Evolutionary conservation across 2,797 vertebrate species (phyloP).

Genomic region (Parauchenoglanis punctatus): DNA sequence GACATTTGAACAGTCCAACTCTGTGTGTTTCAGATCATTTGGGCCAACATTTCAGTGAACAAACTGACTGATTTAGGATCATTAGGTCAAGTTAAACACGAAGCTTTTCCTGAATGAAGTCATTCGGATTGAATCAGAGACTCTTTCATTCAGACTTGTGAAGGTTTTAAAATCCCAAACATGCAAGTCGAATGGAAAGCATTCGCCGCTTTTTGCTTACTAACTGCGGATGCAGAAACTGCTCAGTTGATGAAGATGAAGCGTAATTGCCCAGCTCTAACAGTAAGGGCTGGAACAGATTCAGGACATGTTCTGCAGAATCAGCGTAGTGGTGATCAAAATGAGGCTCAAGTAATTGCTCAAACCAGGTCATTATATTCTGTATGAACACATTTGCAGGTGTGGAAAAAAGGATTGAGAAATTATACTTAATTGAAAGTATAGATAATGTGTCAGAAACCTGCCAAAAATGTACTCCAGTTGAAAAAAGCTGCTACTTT

Average conservation of each 20-base stretch:
- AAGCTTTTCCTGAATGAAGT: background rate
- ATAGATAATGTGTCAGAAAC: background rate
- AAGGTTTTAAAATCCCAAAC: background rate
- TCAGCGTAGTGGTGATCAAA: background rate
- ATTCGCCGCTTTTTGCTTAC: background rate
- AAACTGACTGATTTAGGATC: background rate
- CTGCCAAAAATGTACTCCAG: no score
- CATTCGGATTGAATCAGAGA: background rate
- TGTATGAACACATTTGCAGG: background rate
- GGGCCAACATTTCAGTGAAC: background rate
- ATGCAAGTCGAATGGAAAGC: no score
- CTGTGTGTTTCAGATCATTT: background rate
- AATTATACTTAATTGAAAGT: background rate
- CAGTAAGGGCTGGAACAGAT: background rate
- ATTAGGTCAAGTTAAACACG: background rate
- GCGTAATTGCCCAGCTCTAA: background rate
- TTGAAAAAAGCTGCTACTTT: no score
- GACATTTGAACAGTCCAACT: background rate
- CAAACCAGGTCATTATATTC: background rate
- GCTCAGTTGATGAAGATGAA: background rate
- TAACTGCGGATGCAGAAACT: background rate
- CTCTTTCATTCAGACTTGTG: background rate
- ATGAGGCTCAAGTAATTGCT: background rate
- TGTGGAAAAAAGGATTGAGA: background rate
- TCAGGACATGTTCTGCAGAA: background rate